Evolutionary conservation across 2,113 vertebrate species (phyloP).

Genomic region (Tor tambroides): DNA sequence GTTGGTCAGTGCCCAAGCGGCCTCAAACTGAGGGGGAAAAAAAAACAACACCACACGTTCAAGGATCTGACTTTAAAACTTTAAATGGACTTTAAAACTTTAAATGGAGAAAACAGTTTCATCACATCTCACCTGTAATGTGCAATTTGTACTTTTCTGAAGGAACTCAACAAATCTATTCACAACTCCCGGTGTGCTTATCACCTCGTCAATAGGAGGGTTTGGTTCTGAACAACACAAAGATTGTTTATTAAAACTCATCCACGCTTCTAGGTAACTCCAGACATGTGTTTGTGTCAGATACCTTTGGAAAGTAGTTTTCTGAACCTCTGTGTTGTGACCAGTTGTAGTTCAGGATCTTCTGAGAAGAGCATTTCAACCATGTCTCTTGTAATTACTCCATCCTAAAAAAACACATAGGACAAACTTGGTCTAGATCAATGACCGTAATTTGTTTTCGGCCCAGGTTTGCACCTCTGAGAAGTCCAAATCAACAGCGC

Average conservation of each 20-base stretch:
- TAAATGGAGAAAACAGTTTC: not conserved
- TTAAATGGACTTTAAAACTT: not conserved
- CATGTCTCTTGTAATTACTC: constrained; percentile 96
- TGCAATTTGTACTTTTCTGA: constrained; percentile 91
- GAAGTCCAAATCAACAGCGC: constrained; percentile 18
- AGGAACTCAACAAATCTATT: constrained; percentile 96
- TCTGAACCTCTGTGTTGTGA: constrained; percentile 96
- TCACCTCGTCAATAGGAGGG: constrained; percentile 98
- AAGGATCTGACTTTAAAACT: not conserved
- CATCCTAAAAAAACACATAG: constrained; percentile 80
- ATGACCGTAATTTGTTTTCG: constrained; percentile 9
- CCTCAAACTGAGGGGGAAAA: constrained; percentile 88
- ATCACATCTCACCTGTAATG: constrained; percentile 85
- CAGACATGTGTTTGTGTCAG: not conserved
- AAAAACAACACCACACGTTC: not conserved
- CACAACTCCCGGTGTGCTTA: constrained; percentile 91
- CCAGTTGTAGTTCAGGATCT: constrained; percentile 91
- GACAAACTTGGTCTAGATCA: not conserved
- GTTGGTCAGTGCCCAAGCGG: constrained; percentile 97
- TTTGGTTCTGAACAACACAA: constrained; percentile 85
- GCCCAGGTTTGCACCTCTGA: not conserved
- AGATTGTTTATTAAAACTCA: not conserved
- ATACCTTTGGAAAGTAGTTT: constrained; percentile 98
- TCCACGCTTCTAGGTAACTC: not conserved
- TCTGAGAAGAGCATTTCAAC: constrained; percentile 98